Evolutionary conservation across 2,113 vertebrate genomes (phyloP).

Genomic region (Psittacara wagleri): DNA sequence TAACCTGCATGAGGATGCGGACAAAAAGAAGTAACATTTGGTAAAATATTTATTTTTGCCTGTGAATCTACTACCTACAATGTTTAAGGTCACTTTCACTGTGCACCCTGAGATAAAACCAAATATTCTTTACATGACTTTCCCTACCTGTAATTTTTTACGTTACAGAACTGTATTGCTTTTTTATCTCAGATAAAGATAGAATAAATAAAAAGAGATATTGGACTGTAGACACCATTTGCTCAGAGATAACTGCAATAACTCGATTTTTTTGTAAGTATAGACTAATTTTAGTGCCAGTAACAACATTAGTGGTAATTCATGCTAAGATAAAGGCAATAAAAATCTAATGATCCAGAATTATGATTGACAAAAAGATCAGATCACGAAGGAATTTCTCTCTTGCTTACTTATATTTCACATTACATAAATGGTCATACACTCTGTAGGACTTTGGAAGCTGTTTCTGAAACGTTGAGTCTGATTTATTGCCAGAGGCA

Average conservation of each 20-base stretch:
- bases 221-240: neutral
- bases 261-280: neutral
- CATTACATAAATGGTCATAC: neutral
- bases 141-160: neutral
- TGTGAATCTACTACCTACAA: neutral
- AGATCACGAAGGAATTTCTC: neutral
- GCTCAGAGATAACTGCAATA: neutral
- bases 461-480: neutral
- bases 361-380: slow-evolving; percentile 6
- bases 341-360: neutral
- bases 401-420: neutral
- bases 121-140: neutral
- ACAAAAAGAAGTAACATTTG: neutral
- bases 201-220: neutral
- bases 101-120: neutral
- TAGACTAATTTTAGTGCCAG: neutral
- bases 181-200: neutral
- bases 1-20: neutral
- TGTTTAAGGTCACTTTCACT: neutral
- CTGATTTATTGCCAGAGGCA: slow-evolving; percentile 31
- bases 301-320: neutral
- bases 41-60: neutral
- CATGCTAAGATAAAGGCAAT: neutral
- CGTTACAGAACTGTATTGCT: neutral
- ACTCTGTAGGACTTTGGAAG: neutral